A percentile compares a stretch with the other conserved stretches of the same genome.
Evolutionary conservation across 2,888 invertebrate genomes (phyloP).

Genomic region (Hartigia nigra): DNA sequence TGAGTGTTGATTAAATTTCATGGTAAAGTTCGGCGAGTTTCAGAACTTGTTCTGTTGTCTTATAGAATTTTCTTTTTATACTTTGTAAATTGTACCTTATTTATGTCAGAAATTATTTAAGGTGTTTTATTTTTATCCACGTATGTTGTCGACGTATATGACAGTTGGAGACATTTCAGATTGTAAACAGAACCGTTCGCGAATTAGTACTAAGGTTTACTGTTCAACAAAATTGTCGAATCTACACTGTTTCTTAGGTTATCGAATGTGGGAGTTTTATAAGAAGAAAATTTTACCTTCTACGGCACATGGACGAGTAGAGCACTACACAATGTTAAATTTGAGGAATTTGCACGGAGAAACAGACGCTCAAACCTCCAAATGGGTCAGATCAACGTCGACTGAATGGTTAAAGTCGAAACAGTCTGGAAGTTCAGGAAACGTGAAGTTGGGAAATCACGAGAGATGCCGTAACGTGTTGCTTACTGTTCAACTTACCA

Average conservation of each 20-base stretch:
- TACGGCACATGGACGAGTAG: neutral
- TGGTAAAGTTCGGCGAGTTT: neutral
- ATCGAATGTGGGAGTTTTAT: neutral
- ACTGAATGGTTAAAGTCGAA: neutral
- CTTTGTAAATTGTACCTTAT: neutral
- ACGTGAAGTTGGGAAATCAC: neutral
- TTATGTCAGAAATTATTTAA: neutral
- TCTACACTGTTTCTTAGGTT: neutral
- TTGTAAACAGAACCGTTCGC: neutral
- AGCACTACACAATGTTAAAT: neutral
- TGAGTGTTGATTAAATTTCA: neutral
- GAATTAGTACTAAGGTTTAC: no score
- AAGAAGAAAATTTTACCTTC: neutral
- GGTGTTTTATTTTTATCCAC: neutral
- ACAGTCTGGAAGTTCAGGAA: neutral
- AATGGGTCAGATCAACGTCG: neutral
- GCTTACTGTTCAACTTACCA: neutral
- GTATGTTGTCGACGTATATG: neutral
- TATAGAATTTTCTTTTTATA: neutral
- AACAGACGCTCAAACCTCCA: neutral
- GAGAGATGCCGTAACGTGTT: constrained; percentile 3
- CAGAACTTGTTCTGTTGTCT: neutral
- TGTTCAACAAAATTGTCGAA: neutral
- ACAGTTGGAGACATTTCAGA: neutral
- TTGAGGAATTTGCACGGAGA: neutral